Base-by-base conservation (phyloP, 2,888 invertebrate species). In the Smittia aterrima region DNA sequence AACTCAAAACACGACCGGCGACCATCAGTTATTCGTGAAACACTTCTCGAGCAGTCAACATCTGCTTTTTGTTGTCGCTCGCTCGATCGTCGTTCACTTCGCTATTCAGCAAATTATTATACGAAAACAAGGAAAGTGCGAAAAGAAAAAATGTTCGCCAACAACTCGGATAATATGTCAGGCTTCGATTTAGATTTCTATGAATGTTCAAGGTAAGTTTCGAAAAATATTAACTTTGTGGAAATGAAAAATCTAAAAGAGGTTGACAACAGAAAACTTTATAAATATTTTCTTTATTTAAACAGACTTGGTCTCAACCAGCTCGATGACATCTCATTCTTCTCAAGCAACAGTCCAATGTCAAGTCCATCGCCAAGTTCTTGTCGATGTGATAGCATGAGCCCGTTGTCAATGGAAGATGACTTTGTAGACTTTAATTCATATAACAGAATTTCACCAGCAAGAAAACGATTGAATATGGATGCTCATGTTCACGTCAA, bases 241-340 rank as follows among this genome's bases (percentile, higher is more conserved):
- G n/a, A n/a, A n/a, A n/a, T n/a, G n/a, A n/a, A n/a, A n/a, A n/a
- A n/a, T n/a, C n/a, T n/a, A n/a, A n/a, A n/a, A n/a, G n/a, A n/a
- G n/a, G 53, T 53, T 53, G 18, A 4, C 53, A n/a, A n/a, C n/a
- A n/a, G n/a, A n/a, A 53, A 16, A 53, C 18, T 53, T 16, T n/a
- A 6, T 16, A 16, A 53, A 4, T 11, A 53, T 13, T n/a, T 22
- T 24, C 40, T 47, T 68, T n/a, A n/a, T n/a, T n/a, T n/a, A n/a
- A n/a, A 68, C 68, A 68, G 47, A 68, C 38, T 53, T 7, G 18
- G 2, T 1, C 24, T 47, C 16, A 22, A 67, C 18, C 11, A 13
- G 20, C 78, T 80, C 66, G 82, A 83, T 75, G 81, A 82, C 74
- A 76, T 82, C 40, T 82, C 83, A 70, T 82, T 83, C 75, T 83